These are phyloP conservation scores for Andrena marginata DNA, from an alignment of 2,888 invertebrate species.

Conservation along the genomic window DNA sequence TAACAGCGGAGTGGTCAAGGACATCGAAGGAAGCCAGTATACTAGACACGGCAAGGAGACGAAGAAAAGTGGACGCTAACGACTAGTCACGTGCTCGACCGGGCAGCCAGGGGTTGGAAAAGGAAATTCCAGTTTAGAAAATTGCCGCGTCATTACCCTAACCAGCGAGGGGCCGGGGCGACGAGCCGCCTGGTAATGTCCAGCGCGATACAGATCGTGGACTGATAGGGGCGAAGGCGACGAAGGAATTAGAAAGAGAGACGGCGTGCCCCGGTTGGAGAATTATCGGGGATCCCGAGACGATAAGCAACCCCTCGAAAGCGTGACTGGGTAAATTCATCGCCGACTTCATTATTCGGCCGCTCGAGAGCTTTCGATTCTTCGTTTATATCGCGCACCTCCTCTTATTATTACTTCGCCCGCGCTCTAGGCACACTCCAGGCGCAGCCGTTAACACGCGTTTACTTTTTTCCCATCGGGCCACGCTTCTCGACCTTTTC, in stretches of 20 bases:
- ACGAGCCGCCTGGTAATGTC: conserved; percentile 64
- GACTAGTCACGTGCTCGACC: conserved; percentile 77
- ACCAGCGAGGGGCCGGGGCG: conserved; percentile 41
- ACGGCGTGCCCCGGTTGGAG: conserved; percentile 44
- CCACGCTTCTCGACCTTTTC: conserved; percentile 19
- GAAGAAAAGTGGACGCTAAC: conserved; percentile 72
- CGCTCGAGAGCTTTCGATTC: conserved; percentile 63
- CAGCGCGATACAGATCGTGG: conserved; percentile 61
- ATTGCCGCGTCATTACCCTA: conserved; percentile 81
- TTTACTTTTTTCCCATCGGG: conserved; percentile 23
- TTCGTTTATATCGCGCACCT: conserved; percentile 53
- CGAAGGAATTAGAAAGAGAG: conserved; percentile 68
- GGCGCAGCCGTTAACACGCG: conserved; percentile 40
- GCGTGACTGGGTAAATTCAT: conserved; percentile 73
- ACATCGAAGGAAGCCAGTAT: conserved; percentile 33
- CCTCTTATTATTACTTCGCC: conserved; percentile 42
- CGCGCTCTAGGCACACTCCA: conserved; percentile 27
- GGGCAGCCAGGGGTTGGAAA: conserved; percentile 71
- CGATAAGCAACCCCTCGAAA: conserved; percentile 69
- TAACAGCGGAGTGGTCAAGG: conserved; percentile 23
- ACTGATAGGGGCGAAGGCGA: conserved; percentile 67
- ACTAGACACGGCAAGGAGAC: conserved; percentile 55
- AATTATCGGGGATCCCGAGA: conserved; percentile 70
- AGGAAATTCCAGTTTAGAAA: conserved; percentile 83
- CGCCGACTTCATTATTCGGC: conserved; percentile 69